Evolutionary conservation across 2,888 invertebrate species (phyloP), one percentile per base, ranked within the genome.

Genomic region (Patella pellucida): DNA sequence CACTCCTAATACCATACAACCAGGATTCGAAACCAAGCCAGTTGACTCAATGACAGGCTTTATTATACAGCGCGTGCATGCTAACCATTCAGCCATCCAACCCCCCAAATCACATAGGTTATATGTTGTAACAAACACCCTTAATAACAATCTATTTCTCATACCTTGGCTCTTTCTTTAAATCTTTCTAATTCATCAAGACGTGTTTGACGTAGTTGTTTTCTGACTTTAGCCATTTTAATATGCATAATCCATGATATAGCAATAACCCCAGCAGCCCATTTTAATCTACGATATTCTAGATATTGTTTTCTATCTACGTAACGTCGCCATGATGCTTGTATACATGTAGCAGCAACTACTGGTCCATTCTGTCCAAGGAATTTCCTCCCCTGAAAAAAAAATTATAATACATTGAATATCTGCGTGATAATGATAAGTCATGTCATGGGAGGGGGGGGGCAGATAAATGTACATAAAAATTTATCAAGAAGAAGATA

Each of bases 231-330:
- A 19, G 86, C 81, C 88, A 90, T 88, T 84, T 90, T 91, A 71
- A 91, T 85, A 75, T 89, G 87, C 88, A 90, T 89, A 71, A 90
- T 85, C 91, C 91, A 91, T 1, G 89, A 88, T 51, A 91, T 87
- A 68, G 89, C 90, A 74, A 91, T 90, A 3, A 91, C 89, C 51
- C 90, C 89, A 1, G 90, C 89, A 2, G 91, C 90, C 90, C 91
- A 91, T 81, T 90, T 90, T 83, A 86, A 84, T 12, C 85, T 83
- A 7, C 90, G 83, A 76, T 88, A 90, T 52, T 89, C 89, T 74
- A 90, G 79, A 79, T 90, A 90, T 50, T 84, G 81, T 15, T 79
- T 84, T 1, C 89, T 79, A 69, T 88, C 87, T 27, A 80, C 73
- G 78, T 83, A 88, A 82, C 86, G 81, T 75, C 88, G 81, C 87